Base-by-base conservation (phyloP, 2,797 vertebrate genomes). In the Poecile montanus region DNA sequence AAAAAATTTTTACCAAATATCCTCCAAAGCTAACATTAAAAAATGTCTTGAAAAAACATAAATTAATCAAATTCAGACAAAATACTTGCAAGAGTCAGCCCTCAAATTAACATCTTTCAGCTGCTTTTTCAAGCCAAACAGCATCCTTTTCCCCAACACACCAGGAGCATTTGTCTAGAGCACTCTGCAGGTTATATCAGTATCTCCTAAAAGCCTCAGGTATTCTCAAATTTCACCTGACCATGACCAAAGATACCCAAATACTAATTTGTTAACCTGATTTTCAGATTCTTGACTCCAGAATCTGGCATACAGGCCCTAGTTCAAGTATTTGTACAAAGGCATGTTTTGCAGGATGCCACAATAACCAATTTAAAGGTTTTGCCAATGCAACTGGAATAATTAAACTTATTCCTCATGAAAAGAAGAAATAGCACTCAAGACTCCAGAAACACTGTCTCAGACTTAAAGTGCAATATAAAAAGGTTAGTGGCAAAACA, bases 161-260 rank as follows among this genome's bases (percentile, higher is more conserved):
- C 25, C 1, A 34, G 16, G 7, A 73, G 3, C 6, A 10, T 26
- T 72, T n/a, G 4, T 19, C 13, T 16, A 47, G 30, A 56, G 10
- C 16, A 51, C 14, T 10, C 10, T 21, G 7, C 10, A 51, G 42
- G 4, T 70, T 47, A 4, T 3, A 20, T 2, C 0, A 54, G 5
- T 10, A 2, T 6, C 30, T 78, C 50, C 29, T 1, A 3, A 60
- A 34, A 65, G 34, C 4, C 36, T 75, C 44, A 67, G 32, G 20
- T 47, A 29, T 14, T 20, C 29, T 48, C 34, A 57, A 40, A 80
- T 47, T 42, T 68, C 27, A 45, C 9, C 34, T 42, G 26, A 16
- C 30, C 23, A 7, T 3, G 2, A 50, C 26, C 15, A 80, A 38
- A 42, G 15, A 20, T 11, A 11, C 5, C 17, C 0, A 70, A 74